Evolutionary conservation across 92 coral and sea anemone genomes (phyloP).

Genomic region (Scolanthus callimorphus): DNA sequence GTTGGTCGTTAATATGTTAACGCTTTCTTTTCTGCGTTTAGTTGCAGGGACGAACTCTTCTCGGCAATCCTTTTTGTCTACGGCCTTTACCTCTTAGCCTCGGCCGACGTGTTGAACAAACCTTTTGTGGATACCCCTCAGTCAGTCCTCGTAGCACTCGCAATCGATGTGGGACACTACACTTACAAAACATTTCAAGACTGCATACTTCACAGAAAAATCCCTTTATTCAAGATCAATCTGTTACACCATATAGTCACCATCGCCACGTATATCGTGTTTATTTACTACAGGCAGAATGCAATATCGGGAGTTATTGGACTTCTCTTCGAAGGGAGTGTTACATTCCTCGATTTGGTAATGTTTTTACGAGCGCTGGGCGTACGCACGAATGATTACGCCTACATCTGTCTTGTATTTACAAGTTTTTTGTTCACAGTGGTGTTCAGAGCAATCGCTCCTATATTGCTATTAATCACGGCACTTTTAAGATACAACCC

Average conservation of each 20-base stretch:
- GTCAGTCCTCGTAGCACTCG: conserved; percentile 43
- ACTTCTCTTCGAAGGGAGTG: conserved; percentile 79
- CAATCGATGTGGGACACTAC: conserved; percentile 73
- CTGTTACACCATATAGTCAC: conserved; percentile 71
- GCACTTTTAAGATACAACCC: conserved; percentile 43
- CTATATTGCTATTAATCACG: conserved; percentile 22
- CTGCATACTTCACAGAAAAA: conserved; percentile 30
- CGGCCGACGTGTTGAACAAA: conserved; percentile 21
- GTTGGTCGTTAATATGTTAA: neutral
- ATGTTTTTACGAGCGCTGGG: conserved; percentile 51
- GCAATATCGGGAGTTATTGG: conserved; percentile 72
- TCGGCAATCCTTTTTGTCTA: conserved; percentile 30
- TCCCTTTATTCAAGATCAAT: conserved; percentile 60
- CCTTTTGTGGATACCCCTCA: conserved; percentile 56
- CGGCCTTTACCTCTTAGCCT: conserved; percentile 41
- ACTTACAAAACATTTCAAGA: conserved; percentile 67
- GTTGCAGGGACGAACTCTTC: conserved; percentile 70
- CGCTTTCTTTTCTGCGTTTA: conserved; percentile 11
- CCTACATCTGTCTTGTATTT: conserved; percentile 21
- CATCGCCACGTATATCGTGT: conserved; percentile 47
- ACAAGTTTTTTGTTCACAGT: conserved; percentile 36
- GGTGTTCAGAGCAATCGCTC: conserved; percentile 53
- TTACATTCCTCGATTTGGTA: conserved; percentile 37
- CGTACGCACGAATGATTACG: conserved; percentile 30
- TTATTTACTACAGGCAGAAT: conserved; percentile 59